Evolutionary conservation across 2,113 vertebrate species (phyloP).

Genomic region (Notiomystis cincta): DNA sequence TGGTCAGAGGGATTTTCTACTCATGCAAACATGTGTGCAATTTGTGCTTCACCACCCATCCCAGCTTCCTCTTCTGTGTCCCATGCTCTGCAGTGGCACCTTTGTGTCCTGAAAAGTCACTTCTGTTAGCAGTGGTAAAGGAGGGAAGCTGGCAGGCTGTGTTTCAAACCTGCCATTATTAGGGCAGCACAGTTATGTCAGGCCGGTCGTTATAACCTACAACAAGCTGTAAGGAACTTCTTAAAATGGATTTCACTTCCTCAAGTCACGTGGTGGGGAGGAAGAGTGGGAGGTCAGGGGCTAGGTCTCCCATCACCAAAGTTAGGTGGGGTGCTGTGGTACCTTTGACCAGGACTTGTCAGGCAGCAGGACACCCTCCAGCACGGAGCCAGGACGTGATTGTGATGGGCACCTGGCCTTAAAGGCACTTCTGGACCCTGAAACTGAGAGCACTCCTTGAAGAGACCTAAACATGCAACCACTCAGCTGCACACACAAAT

Average conservation of each 20-base stretch:
- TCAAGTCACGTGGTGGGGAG: not conserved
- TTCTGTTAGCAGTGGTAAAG: not conserved
- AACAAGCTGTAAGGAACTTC: not conserved
- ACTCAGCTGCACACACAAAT: fast-evolving
- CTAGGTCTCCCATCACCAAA: not conserved
- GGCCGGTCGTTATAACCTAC: not conserved
- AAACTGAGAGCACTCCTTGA: not conserved
- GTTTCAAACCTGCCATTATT: not conserved
- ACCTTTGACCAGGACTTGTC: not conserved
- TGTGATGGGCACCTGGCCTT: not conserved
- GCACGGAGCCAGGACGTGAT: not conserved
- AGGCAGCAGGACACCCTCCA: fast-evolving
- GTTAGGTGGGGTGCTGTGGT: not conserved
- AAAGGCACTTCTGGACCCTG: not conserved
- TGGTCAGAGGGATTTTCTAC: not conserved
- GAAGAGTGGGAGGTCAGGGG: not conserved
- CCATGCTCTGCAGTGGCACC: not conserved
- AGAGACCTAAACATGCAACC: not conserved
- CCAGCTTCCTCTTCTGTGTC: not conserved
- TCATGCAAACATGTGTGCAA: fast-evolving
- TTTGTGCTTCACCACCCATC: not conserved
- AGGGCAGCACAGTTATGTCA: not conserved
- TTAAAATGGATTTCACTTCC: not conserved
- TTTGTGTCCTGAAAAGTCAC: not conserved
- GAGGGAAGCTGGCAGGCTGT: not conserved